Evolutionary conservation across 2,113 vertebrate genomes (phyloP), one percentile per base, ranked within the genome.

Genomic region (Phainopepla nitens): DNA sequence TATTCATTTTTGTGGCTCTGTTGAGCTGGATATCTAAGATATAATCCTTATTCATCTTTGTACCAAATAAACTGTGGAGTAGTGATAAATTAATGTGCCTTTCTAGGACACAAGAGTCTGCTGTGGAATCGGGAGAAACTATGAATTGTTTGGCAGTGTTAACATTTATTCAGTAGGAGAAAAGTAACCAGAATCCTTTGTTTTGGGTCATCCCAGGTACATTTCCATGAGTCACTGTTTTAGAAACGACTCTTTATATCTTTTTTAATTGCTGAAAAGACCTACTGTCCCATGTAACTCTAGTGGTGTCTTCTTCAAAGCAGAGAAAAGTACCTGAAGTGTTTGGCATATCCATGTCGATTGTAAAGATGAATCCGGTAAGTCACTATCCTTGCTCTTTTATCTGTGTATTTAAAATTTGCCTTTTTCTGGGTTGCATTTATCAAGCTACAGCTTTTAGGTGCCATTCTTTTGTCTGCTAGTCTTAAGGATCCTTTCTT

Each of bases 211-310:
- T 90, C 18, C 24, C 9, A 16, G n/a, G 49, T 81, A 24, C 14
- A 18, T 72, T 79, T 79, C 17, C 12, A 7, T 64, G 41, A 44
- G 3, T 68, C 73, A 44, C 27, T 87, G 39, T 69, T 71, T 66
- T 82, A 71, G 69, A 87, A 91, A 51, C 1, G 0, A 13, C 27
- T 64, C 25, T 33, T 61, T 70, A 13, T 28, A 50, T 45, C 2
- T 57, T 57, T 81, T 57, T 49, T 64, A 64, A 42, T 44, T 62
- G 14, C 41, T 82, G 29, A 22, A 83, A 84, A 64, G 19, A 78
- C 5, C 22, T 5, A 2, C 11, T 22, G 3, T 84, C 50, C 14
- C 0, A 0, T 24, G 13, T 78, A 60, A 42, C 39, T 87, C 15
- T 4, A 4, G 7, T 76, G 66, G 5, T 73, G 28, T 82, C 64